phyloP scores from a whole-genome alignment of 1,140 invertebrate species.

The Chymomyza costata region DNA sequence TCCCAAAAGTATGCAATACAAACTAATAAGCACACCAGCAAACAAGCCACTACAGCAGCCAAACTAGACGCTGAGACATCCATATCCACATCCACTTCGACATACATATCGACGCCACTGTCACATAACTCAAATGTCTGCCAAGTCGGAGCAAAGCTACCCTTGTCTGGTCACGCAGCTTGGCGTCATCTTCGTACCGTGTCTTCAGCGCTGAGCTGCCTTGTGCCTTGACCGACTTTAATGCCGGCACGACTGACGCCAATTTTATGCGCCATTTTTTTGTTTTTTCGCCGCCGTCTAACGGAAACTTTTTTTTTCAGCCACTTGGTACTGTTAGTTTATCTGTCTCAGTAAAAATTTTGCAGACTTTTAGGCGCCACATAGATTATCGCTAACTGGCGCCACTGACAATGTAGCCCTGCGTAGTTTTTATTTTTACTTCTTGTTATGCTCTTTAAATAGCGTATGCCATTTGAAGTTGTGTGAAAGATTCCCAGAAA shows the following conservation, averaged over 20 bases:
- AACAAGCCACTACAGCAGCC: constrained; percentile 43
- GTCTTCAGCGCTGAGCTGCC: constrained; percentile 18
- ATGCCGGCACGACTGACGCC: constrained; percentile 62
- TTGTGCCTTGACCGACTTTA: constrained; percentile 65
- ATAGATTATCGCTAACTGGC: constrained; percentile 66
- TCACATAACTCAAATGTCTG: constrained; percentile 71
- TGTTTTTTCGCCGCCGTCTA: no score
- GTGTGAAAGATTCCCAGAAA: no score
- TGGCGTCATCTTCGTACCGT: constrained; percentile 15
- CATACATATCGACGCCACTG: constrained; percentile 42
- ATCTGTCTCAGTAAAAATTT: constrained; percentile 71
- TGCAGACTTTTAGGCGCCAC: constrained; percentile 62
- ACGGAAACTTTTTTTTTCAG: no score
- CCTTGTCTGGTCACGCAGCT: constrained; percentile 69
- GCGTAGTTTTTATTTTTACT: no score
- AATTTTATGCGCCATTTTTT: constrained; percentile 60
- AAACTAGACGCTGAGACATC: constrained; percentile 4
- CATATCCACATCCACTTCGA: constrained; percentile 7
- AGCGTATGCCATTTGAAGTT: no score
- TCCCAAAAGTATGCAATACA: constrained; percentile 46
- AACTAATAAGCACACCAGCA: constrained; percentile 63
- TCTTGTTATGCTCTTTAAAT: no score
- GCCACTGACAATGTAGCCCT: no score
- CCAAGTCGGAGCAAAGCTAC: constrained; percentile 62
- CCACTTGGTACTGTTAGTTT: constrained; percentile 37